A percentile compares a stretch with the other conserved stretches of the same genome.
phyloP scores from a whole-genome alignment of 2,797 vertebrate genomes.

The Cyclopterus lumpus region DNA sequence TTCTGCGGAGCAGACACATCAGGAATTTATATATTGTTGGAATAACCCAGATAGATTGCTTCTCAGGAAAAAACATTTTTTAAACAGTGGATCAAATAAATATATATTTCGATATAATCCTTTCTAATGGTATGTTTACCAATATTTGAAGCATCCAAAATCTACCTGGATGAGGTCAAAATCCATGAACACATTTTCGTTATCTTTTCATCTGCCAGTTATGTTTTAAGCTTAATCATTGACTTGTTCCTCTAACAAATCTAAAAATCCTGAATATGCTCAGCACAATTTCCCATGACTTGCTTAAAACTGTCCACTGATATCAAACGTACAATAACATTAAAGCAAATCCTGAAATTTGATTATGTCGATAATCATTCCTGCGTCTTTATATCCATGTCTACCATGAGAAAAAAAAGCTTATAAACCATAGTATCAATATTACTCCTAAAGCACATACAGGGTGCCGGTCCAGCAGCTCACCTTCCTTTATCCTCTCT shows the following conservation, averaged over 20 bases:
- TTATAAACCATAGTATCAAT: no score
- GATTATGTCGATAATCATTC: neutral
- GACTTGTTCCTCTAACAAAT: neutral
- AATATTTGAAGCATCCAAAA: neutral
- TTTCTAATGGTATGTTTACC: neutral
- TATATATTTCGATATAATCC: neutral
- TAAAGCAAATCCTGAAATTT: neutral
- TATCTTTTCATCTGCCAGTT: neutral
- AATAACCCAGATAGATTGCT: neutral
- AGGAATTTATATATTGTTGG: neutral
- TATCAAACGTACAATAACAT: neutral
- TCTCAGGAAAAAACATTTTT: neutral
- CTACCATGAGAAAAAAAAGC: neutral
- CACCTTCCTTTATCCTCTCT: constrained; percentile 93
- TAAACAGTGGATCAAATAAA: no score
- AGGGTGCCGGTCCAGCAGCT: constrained; percentile 11
- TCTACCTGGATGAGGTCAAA: neutral
- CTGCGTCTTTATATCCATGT: neutral
- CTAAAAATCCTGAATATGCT: neutral
- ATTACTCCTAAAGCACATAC: neutral
- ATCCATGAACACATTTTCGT: neutral
- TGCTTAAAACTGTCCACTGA: neutral
- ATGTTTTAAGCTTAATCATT: neutral
- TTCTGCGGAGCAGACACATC: constrained; percentile 77
- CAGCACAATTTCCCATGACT: neutral